Evolutionary conservation across 2,113 vertebrate genomes (phyloP), one percentile per base, ranked within the genome.

Genomic region (Indicator indicator): DNA sequence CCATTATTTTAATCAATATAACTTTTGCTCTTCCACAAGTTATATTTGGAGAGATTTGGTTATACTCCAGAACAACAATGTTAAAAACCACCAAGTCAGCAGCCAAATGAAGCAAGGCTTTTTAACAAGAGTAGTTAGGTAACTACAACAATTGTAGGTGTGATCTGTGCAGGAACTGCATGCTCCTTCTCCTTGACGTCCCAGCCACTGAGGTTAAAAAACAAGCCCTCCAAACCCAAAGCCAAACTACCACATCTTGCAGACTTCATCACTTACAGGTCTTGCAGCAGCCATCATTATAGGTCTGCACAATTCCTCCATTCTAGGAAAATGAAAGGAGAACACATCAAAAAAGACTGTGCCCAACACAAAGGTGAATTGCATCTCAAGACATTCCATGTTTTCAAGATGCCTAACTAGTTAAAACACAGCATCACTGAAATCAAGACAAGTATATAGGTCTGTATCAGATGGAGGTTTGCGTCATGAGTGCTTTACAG

Each of bases 261-360:
- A 97, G 97, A 93, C 83, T 90, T 97, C 69, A 38, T 94, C 86
- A 99, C 99, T 99, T 98, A 99, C 99, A 99, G 96, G 98, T 99
- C 98, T 97, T 99, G 98, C 99, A 99, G 98, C 99, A 99, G 97
- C 99, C 99, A 81, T 99, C 99, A 56, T 98, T 99, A 88, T 98
- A 99, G 17, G 95, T 98, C 97, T 99, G 98, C 92, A 99, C 98
- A 94, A 98, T 94, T 50, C 99, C 99, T 58, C 99, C 99, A 94
- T 98, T 99, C 99, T 99, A 98, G 74, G 97, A 96, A 92, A 89
- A 97, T 75, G 98, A 74, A 90, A 95, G 59, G 50, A 63, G 26
- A 93, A 92, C 68, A 97, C 88, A 93, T 96, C 67, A 97, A 97
- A 95, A 97, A 72, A 94, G 86, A 96, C 68, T 91, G 86, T 97